A percentile compares a stretch with the other conserved stretches of the same genome.
These are phyloP conservation scores for Cheilosia impressa DNA, from an alignment of 2,888 invertebrate genomes.

Conservation along the genomic window DNA sequence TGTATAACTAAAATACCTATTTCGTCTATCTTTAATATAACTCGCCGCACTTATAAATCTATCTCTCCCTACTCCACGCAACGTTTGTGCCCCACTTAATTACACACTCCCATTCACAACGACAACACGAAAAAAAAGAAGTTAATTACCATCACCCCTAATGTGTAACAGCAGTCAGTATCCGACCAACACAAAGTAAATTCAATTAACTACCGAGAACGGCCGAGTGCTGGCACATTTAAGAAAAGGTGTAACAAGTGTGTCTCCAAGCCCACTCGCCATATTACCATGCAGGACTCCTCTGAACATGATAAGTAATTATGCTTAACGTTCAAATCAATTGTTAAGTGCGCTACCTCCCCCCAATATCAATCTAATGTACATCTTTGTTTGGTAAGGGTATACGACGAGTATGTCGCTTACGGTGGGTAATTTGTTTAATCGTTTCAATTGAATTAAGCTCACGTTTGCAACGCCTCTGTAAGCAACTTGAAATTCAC, in stretches of 20 bases:
- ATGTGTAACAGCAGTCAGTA: background rate
- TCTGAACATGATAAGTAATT: slow-evolving; percentile 39
- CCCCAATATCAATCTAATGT: slow-evolving; percentile 13
- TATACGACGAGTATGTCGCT: background rate
- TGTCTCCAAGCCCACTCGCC: background rate
- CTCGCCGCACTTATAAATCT: no score
- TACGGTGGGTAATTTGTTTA: slow-evolving; percentile 55
- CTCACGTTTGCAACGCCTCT: slow-evolving; percentile 32
- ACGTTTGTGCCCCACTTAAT: background rate
- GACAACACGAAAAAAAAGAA: background rate
- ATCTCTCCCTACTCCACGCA: no score
- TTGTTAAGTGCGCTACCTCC: slow-evolving; percentile 7
- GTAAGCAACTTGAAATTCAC: slow-evolving; percentile 44
- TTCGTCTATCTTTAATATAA: no score
- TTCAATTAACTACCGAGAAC: slow-evolving; percentile 32
- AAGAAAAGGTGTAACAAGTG: slow-evolving; percentile 36
- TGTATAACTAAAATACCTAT: no score
- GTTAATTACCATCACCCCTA: slow-evolving; percentile 22
- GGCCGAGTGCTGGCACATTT: background rate
- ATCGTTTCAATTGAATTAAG: slow-evolving; percentile 59
- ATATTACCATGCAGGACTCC: no score
- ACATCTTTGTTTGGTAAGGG: slow-evolving; percentile 5
- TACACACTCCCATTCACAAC: background rate
- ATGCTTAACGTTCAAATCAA: slow-evolving; percentile 44
- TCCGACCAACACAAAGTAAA: slow-evolving; percentile 4